Base-by-base conservation (phyloP, 1,140 invertebrate species). In the Sweltsa coloradensis region DNA sequence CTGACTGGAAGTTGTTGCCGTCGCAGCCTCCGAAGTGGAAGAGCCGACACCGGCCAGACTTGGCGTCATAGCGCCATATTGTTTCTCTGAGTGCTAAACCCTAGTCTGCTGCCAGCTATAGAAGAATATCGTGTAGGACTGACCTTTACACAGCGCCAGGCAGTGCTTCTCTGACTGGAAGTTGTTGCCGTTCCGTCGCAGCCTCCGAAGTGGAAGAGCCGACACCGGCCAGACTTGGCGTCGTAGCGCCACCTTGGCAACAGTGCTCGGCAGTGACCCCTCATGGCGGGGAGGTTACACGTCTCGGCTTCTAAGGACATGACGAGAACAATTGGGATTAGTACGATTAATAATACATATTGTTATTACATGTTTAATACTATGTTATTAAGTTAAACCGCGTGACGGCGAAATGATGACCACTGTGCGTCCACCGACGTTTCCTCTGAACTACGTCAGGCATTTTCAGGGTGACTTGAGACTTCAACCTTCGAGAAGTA, bases 161-260 rank as follows among this genome's bases (percentile, higher is more conserved):
- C 75, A 78, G 34, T 66, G 62, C 52, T 72, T 69, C 49, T 66
- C 59, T 36, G 67, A 67, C 34, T 66, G 53, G 58, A 82, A 81
- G 51, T 79, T 79, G 57, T 82, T 82, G 24, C 63, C 67, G 58
- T 83, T 83, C 77, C 78, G 44, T 73, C 69, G 53, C 79, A 82
- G 41, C 79, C 79, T 4, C 79, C 74, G 50, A 75, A 83, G 45
- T 74, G 68, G 60, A 82, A 83, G 55, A 71, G 60, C 26, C 68
- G 57, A 53, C 79, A 82, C 45, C 66, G 61, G 27, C 70, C 67
- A 34, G 64, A 64, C 26, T 60, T 56, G 0, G 69, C 57, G 61
- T 83, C 73, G 57, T 67, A 79, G 51, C 64, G 64, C 63, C 68
- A 79, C 21, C 77, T 63, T 2, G 70, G 68, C 36, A 80, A 69